Evolutionary conservation across 2,888 invertebrate species (phyloP).

Genomic region (Drosophila imparisetae): DNA sequence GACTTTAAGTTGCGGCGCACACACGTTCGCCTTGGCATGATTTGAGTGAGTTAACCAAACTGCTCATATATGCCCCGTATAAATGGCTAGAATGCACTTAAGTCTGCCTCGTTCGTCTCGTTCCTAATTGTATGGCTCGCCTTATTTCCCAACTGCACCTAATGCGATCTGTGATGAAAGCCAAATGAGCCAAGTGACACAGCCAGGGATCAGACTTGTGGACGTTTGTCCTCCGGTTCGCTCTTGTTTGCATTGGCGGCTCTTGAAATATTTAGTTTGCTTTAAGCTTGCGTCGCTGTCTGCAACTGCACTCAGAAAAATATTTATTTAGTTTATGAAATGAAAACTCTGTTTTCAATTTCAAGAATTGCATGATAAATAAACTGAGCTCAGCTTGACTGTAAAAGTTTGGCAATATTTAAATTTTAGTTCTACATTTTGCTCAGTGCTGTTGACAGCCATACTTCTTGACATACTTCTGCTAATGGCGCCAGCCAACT

Average conservation of each 20-base stretch:
- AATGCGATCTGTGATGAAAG: slow-evolving; percentile 37
- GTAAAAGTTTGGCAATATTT: not conserved
- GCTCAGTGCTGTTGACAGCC: slow-evolving; percentile 26
- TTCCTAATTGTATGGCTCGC: slow-evolving; percentile 39
- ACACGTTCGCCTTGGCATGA: slow-evolving; percentile 31
- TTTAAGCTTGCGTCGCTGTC: slow-evolving; percentile 52
- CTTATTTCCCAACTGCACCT: slow-evolving; percentile 42
- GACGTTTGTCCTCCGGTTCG: not conserved
- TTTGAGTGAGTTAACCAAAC: slow-evolving; percentile 38
- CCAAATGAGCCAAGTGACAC: slow-evolving; percentile 35
- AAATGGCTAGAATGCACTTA: slow-evolving; percentile 14
- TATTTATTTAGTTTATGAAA: not conserved
- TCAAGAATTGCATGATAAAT: not conserved
- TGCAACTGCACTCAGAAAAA: not conserved
- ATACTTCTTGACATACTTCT: slow-evolving; percentile 68
- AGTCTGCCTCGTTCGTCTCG: not conserved
- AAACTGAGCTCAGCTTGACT: not conserved
- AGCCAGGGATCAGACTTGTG: not conserved
- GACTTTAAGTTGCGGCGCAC: slow-evolving; percentile 49
- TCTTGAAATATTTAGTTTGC: slow-evolving; percentile 70
- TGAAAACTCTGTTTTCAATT: not conserved
- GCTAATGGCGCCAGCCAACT: slow-evolving; percentile 72
- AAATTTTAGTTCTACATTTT: not conserved
- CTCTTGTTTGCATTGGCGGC: slow-evolving; percentile 39
- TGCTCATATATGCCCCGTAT: slow-evolving; percentile 22